Base-by-base conservation (phyloP, 2,797 vertebrate genomes). In the Oreochromis mossambicus region DNA sequence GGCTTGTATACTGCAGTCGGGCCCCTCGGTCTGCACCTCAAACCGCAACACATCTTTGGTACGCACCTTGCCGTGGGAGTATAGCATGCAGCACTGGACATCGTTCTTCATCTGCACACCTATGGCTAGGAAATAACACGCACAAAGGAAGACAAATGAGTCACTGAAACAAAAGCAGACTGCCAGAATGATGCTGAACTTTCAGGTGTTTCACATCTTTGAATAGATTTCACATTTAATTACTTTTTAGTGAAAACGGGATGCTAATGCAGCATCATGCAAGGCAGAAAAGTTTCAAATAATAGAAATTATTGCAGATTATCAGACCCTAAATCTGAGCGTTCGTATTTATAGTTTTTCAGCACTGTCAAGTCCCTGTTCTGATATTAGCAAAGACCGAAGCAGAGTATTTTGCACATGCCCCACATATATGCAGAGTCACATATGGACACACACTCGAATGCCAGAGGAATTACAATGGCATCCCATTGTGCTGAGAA, bases 1-100 rank as follows among this genome's bases (percentile, higher is more conserved):
- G 85, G 97, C 97, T 94, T 94, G 95, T 96, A 97, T 97, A 92
- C 96, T 97, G 96, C 97, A 97, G 95, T 97, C 96, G 15, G 96
- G 97, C 88, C 97, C 97, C 92, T 97, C 96, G 2, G 94, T 97
- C 96, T 97, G 97, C 92, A 96, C 93, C 92, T 97, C 97, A 82
- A 96, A 97, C 88, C 95, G 96, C 87, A 97, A 83, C 91, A 97
- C 95, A 66, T 97, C 97, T 95, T 97, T 97, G 94, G 96, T 96
- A 85, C 96, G 96, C 91, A 97, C 96, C 90, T 96, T 97, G 79
- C 94, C 96, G 77, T 96, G 94, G 76, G 97, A 97, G 94, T 97
- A 97, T 90, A 95, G 91, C 96, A 97, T 97, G 90, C 97, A 97
- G 88, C 97, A 97, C 93, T 97, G 97, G 84, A 97, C 95, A 76